Evolutionary conservation across 2,888 invertebrate species (phyloP), one percentile per base, ranked within the genome.

Genomic region (Laspeyria flexula): DNA sequence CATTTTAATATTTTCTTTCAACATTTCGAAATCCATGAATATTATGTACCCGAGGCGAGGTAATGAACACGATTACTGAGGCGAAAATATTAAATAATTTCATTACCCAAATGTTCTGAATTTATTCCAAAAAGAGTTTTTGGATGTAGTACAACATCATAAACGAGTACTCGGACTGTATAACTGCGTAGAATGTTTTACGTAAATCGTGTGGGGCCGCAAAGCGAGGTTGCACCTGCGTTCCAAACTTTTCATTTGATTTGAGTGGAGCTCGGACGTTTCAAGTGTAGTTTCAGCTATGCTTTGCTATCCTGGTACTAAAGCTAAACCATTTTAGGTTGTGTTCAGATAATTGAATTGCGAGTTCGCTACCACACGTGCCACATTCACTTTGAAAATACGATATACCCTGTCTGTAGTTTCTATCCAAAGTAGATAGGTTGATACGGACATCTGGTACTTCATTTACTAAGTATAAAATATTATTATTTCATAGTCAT

Each of bases 241-340:
- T 57, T 53, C 51, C 62, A 61, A 74, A 78, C 67, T 74, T 79
- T 77, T 75, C 73, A 78, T 77, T 79, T 67, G 63, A 75, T 77
- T 73, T 56, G 63, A 72, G 60, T 71, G 55, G 73, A 61, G 59
- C 60, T 60, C 64, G 56, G 48, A 60, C 61, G 61, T 59, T 72
- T 61, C 62, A 65, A 70, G 69, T 74, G 72, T 66, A 73, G 58
- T 60, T 71, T 64, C 65, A 55, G 58, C 60, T 52, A 52, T 60
- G 64, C 68, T 69, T 73, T 78, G 72, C 60, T 70, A 64, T 56
- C 71, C 77, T 73, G 65, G 72, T 81, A 74, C 61, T 73, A 62
- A 50, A 62, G 63, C 64, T 63, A 68, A 74, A 73, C 71, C 65
- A 64, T 45, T 67, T 67, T 60, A 29, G 45, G 59, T 63, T 61